A percentile compares a stretch with the other conserved stretches of the same genome.
These are phyloP conservation scores for Scelioninae gen. 1 DNA, from an alignment of 2,888 invertebrate species.

Conservation along the genomic window DNA sequence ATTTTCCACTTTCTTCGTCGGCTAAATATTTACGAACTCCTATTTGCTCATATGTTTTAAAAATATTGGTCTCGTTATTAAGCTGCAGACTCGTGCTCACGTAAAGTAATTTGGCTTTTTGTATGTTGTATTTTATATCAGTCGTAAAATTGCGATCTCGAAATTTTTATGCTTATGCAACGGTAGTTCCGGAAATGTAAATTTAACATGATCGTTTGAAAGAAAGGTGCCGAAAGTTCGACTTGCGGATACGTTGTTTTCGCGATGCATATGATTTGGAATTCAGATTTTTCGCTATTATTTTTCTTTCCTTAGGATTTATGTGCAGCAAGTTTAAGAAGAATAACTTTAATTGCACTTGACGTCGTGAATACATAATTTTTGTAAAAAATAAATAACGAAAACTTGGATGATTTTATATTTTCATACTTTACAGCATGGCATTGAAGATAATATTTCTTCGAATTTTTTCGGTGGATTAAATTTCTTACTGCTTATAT, in stretches of 20 bases:
- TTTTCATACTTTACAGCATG: too few species aligned
- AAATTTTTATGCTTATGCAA: constrained; percentile 14
- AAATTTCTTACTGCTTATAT: too few species aligned
- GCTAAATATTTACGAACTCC: neutral
- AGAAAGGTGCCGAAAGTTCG: constrained; percentile 6
- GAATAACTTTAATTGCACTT: constrained; percentile 13
- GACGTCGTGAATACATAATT: neutral
- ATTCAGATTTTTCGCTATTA: constrained; percentile 8
- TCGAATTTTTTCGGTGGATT: too few species aligned
- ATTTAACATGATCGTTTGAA: constrained; percentile 6
- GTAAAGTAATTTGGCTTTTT: constrained; percentile 4
- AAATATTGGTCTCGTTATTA: constrained; percentile 5
- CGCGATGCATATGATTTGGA: neutral
- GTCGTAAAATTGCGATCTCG: constrained; percentile 22
- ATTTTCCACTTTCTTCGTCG: neutral
- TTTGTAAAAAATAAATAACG: neutral
- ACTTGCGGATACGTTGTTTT: neutral
- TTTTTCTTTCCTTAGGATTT: constrained; percentile 9
- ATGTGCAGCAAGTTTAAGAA: constrained; percentile 11
- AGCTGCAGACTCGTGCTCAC: neutral
- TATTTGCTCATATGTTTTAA: neutral
- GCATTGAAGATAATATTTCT: too few species aligned
- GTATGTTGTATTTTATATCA: constrained; percentile 10
- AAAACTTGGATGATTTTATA: too few species aligned
- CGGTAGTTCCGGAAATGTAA: neutral